These are phyloP conservation scores for Capricornis sumatraensis DNA, from an alignment of 2,113 vertebrate genomes.

Conservation along the genomic window DNA sequence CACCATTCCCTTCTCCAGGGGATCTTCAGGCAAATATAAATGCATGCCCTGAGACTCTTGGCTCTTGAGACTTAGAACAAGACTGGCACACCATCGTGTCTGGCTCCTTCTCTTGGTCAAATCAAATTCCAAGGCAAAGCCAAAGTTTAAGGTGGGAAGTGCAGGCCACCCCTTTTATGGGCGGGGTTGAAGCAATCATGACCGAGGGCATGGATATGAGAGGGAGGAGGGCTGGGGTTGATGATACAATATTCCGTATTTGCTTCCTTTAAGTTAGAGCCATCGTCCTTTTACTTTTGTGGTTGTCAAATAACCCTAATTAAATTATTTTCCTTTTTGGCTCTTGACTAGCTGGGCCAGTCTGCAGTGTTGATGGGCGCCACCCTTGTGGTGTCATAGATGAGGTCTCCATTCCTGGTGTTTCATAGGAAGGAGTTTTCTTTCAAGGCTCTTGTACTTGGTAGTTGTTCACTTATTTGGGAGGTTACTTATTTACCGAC, in stretches of 20 bases:
- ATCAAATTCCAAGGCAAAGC: background rate
- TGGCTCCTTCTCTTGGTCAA: background rate
- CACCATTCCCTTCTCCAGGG: background rate
- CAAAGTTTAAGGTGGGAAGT: background rate
- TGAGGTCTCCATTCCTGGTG: background rate
- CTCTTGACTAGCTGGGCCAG: background rate
- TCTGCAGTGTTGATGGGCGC: background rate
- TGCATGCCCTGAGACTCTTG: background rate
- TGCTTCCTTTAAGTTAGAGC: background rate
- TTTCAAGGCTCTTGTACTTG: background rate
- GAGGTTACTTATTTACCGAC: background rate
- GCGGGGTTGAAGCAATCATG: background rate
- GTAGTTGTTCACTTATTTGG: background rate
- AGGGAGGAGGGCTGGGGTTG: background rate
- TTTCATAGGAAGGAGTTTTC: background rate
- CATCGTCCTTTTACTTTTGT: background rate
- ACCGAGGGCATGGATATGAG: background rate
- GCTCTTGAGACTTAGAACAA: background rate
- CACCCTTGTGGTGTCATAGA: rapidly evolving
- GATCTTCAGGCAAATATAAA: background rate
- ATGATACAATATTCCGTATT: background rate
- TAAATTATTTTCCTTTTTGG: background rate
- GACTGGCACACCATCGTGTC: background rate
- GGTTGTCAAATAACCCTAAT: background rate
- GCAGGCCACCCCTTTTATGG: background rate